Conservation (phyloP, 2,888 invertebrate species). For the Euplexia lucipara region DNA sequence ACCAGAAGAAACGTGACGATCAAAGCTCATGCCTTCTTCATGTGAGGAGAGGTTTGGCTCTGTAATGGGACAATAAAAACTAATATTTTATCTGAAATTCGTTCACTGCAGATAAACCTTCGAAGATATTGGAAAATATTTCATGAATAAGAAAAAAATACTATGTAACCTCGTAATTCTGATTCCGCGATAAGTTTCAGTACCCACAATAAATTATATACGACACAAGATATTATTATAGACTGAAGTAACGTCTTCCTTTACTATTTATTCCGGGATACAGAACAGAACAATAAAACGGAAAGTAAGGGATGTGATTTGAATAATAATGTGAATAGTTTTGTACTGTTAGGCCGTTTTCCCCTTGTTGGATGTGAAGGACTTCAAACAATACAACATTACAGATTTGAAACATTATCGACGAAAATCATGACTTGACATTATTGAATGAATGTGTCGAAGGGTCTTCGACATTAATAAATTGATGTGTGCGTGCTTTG, state of each 20-base stretch:
- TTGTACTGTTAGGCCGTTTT: slow-evolving; percentile 12
- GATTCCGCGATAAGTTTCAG: slow-evolving; percentile 39
- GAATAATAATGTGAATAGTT: slow-evolving; percentile 55
- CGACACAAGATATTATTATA: slow-evolving; percentile 32
- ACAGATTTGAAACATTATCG: background rate
- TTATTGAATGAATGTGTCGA: slow-evolving; percentile 1
- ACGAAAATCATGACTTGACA: slow-evolving; percentile 1
- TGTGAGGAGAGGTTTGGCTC: too few species aligned
- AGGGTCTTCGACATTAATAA: slow-evolving; percentile 8
- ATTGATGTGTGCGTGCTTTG: slow-evolving; percentile 13
- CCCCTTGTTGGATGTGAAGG: background rate
- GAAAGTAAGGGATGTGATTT: slow-evolving; percentile 42
- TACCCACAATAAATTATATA: slow-evolving; percentile 29
- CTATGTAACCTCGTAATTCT: slow-evolving; percentile 30
- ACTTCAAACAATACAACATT: slow-evolving; percentile 9
- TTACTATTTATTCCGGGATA: slow-evolving; percentile 39
- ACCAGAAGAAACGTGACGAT: too few species aligned
- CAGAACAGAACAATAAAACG: slow-evolving; percentile 47
- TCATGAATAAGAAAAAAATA: slow-evolving; percentile 11
- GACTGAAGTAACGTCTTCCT: slow-evolving; percentile 12
- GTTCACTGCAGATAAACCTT: background rate
- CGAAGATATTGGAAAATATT: slow-evolving; percentile 17
- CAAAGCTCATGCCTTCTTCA: too few species aligned
- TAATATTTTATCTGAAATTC: too few species aligned
- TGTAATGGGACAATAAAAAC: background rate